These are phyloP conservation scores for Epiperipatus broadwayi DNA, from an alignment of 2,888 invertebrate genomes.

Conservation along the genomic window DNA sequence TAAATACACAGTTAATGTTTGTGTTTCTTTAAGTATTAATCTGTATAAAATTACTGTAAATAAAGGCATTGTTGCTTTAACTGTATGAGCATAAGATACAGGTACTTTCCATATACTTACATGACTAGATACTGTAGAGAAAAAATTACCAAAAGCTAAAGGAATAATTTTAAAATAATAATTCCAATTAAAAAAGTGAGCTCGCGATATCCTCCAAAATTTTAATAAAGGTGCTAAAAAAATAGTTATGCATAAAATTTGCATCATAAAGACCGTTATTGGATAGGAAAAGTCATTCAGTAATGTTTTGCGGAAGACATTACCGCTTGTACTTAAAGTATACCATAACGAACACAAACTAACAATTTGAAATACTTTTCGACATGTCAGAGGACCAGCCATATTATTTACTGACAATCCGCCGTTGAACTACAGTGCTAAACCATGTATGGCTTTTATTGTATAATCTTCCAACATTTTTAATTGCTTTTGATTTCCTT, in stretches of 20 bases:
- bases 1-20: conserved; percentile 63
- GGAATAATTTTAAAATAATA: conserved; percentile 67
- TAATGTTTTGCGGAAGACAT: conserved; percentile 77
- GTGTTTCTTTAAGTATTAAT: no score
- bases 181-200: conserved; percentile 46
- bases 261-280: conserved; percentile 79
- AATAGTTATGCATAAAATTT: conserved; percentile 58
- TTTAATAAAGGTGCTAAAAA: conserved; percentile 44
- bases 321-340: conserved; percentile 65
- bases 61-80: conserved; percentile 93
- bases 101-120: conserved; percentile 92
- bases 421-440: no score
- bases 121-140: conserved; percentile 74
- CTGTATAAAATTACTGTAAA: conserved; percentile 75
- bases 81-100: conserved; percentile 84
- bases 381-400: no score
- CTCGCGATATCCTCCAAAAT: conserved; percentile 55
- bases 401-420: no score
- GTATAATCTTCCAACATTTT: no score
- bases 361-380: no score
- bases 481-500: no score
- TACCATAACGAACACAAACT: conserved; percentile 45
- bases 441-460: no score
- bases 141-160: conserved; percentile 72
- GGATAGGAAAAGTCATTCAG: conserved; percentile 79